Conservation (phyloP, 2,888 invertebrate species). For the Eupithecia abbreviata region DNA sequence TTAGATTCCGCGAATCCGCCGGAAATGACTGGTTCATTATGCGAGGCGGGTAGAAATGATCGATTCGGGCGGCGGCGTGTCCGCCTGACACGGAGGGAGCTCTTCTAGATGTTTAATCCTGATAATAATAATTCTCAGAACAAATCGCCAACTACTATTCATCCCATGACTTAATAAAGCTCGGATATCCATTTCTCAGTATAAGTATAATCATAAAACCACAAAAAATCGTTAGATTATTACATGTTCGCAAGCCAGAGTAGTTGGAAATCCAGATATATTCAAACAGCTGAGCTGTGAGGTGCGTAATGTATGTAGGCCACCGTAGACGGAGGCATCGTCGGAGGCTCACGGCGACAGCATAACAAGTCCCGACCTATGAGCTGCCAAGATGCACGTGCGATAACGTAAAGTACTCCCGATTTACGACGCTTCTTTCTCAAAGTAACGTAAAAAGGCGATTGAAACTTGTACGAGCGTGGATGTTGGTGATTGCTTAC, state of each 20-base stretch:
- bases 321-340: constrained; percentile 59
- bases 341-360: constrained; percentile 64
- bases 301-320: constrained; percentile 62
- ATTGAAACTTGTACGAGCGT: constrained; percentile 39
- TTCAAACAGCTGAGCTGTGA: constrained; percentile 46
- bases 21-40: constrained; percentile 78
- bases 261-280: constrained; percentile 49
- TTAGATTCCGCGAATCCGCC: constrained; percentile 75
- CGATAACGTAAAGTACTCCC: constrained; percentile 60
- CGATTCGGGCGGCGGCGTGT: constrained; percentile 64
- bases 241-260: constrained; percentile 15
- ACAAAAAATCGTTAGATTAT: not conserved
- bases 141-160: constrained; percentile 46
- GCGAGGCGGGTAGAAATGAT: constrained; percentile 73
- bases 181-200: constrained; percentile 17
- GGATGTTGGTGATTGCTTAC: constrained; percentile 24
- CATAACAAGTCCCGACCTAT: constrained; percentile 65
- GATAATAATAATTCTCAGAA: constrained; percentile 66
- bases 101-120: constrained; percentile 38
- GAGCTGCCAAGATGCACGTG: constrained; percentile 69
- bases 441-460: constrained; percentile 39
- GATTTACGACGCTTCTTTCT: constrained; percentile 56
- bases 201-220: not conserved
- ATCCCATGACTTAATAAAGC: constrained; percentile 49
- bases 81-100: constrained; percentile 47